Evolutionary conservation across 1,140 invertebrate species (phyloP).

Genomic region (Saccostrea glomerata): DNA sequence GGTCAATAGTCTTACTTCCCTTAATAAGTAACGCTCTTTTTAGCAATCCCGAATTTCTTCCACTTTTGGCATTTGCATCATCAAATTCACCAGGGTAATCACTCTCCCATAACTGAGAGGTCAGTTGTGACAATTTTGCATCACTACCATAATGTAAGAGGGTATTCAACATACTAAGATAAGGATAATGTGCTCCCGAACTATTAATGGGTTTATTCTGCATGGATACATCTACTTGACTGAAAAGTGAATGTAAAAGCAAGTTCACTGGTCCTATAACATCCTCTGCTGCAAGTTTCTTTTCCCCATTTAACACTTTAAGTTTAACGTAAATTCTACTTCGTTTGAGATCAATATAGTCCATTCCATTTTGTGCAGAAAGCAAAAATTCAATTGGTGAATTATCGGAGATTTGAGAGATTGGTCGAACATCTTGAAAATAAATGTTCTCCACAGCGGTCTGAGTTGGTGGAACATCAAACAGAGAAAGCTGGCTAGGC

Average conservation of each 20-base stretch:
- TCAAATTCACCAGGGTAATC: constrained; percentile 42
- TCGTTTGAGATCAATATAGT: constrained; percentile 28
- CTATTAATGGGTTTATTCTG: constrained; percentile 32
- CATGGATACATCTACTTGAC: constrained; percentile 31
- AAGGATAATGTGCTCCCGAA: constrained; percentile 37
- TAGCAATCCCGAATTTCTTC: constrained; percentile 40
- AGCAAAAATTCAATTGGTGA: not conserved
- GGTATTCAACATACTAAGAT: constrained; percentile 39
- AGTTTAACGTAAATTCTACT: constrained; percentile 37
- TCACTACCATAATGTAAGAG: constrained; percentile 18
- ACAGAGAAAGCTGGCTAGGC: not conserved
- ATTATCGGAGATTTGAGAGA: not conserved
- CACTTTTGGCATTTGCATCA: constrained; percentile 39
- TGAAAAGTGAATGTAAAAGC: constrained; percentile 42
- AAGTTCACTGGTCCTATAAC: constrained; percentile 41
- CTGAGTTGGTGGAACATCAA: not conserved
- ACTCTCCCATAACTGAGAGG: constrained; percentile 23
- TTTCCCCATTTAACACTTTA: constrained; percentile 26
- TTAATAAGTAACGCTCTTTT: constrained; percentile 16
- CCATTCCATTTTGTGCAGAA: constrained; percentile 12
- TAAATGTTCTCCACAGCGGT: not conserved
- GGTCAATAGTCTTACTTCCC: constrained; percentile 36
- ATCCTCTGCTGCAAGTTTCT: not conserved
- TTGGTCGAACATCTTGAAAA: not conserved
- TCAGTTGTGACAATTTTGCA: constrained; percentile 36